Evolutionary conservation across 2,113 vertebrate genomes (phyloP).

Genomic region (Catagonus wagneri): DNA sequence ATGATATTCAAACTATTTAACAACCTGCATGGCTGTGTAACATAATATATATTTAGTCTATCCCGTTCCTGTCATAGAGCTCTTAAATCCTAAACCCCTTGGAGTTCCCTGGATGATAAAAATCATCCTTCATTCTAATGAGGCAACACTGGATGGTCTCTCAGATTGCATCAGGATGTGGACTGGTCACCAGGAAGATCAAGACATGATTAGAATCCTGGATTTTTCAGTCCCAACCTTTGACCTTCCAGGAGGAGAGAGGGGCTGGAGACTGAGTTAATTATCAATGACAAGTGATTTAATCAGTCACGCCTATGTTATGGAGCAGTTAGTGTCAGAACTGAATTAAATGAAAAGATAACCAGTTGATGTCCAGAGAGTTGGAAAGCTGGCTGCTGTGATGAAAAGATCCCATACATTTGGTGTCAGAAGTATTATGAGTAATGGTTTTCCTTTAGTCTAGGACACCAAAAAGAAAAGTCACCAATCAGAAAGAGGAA

Average conservation of each 20-base stretch:
- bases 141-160: background rate
- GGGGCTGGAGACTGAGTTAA: background rate
- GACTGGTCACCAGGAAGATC: background rate
- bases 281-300: background rate
- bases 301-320: background rate
- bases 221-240: background rate
- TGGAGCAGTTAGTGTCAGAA: background rate
- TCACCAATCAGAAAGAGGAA: background rate
- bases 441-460: background rate
- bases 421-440: background rate
- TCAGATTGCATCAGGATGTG: background rate
- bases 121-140: background rate
- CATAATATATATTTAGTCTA: background rate
- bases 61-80: background rate
- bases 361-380: background rate
- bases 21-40: background rate
- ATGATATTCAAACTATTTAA: background rate
- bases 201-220: background rate
- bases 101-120: background rate
- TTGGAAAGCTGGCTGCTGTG: background rate
- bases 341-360: background rate
- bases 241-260: background rate
- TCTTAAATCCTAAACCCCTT: background rate
- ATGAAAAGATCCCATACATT: background rate
- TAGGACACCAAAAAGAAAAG: background rate